These are phyloP conservation scores for Euzetes globulus DNA, from an alignment of 2,888 invertebrate species.

Conservation along the genomic window DNA sequence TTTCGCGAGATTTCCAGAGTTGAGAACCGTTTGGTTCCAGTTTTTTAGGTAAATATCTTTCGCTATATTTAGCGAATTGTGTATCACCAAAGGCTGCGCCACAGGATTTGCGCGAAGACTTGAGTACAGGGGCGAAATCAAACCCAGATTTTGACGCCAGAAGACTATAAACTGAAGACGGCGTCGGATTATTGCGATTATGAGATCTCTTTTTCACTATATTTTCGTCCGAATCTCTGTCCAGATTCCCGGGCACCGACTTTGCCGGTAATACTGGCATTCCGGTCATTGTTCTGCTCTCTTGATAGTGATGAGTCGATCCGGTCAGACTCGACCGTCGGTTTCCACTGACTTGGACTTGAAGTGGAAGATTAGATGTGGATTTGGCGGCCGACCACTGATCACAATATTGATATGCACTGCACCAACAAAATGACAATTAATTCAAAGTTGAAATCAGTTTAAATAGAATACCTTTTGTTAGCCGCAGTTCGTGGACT, in stretches of 20 bases:
- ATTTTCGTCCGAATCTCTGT: conserved; percentile 23
- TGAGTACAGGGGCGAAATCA: conserved; percentile 7
- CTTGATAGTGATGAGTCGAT: background rate
- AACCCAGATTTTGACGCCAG: conserved; percentile 26
- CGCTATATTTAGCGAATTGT: background rate
- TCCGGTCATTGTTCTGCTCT: background rate
- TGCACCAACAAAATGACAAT: background rate
- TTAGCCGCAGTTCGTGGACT: conserved; percentile 22
- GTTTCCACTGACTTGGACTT: conserved; percentile 14
- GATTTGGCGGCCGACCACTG: conserved; percentile 26
- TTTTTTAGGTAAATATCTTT: background rate
- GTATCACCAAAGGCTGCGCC: background rate
- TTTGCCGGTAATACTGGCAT: conserved; percentile 18
- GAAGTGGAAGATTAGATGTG: conserved; percentile 27
- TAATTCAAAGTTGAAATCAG: background rate
- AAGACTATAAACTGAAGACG: conserved; percentile 28
- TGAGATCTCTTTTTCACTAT: conserved; percentile 26
- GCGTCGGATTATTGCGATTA: conserved; percentile 25
- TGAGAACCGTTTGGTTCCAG: background rate
- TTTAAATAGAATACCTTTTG: conserved; percentile 21
- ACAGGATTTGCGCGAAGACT: conserved; percentile 16
- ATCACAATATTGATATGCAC: conserved; percentile 28
- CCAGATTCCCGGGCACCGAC: conserved; percentile 17
- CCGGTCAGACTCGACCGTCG: conserved; percentile 20
- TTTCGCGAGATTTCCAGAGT: conserved; percentile 6